Percentiles rank a stretch among this genome's conserved stretches.
Conservation (phyloP, 2,888 invertebrate genomes). For the Drosophila borealis region DNA sequence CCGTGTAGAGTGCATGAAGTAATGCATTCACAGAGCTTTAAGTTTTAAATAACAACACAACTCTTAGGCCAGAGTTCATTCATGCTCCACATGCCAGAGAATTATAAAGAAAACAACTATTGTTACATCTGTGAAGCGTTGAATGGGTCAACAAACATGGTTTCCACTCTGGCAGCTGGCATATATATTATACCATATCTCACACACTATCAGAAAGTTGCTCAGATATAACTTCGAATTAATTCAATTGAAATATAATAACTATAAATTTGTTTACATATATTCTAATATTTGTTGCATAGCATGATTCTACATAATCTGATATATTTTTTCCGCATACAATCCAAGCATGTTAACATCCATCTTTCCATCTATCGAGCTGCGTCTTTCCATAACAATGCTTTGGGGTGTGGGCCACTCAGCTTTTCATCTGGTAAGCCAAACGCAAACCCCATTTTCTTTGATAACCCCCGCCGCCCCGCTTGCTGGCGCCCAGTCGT, state of each 20-base stretch:
- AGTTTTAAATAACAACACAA: conserved; percentile 59
- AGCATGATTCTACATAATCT: conserved; percentile 36
- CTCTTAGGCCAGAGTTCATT: conserved; percentile 25
- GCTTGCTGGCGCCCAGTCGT: conserved; percentile 20
- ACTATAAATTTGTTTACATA: too few species aligned
- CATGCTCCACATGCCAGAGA: conserved; percentile 3
- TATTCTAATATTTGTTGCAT: neutral
- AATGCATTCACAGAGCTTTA: conserved; percentile 52
- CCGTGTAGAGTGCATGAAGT: conserved; percentile 16
- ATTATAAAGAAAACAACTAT: neutral
- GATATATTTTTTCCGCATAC: conserved; percentile 41
- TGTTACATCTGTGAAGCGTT: neutral
- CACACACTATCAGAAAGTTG: too few species aligned
- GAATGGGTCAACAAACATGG: too few species aligned
- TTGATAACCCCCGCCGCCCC: neutral
- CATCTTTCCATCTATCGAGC: conserved; percentile 34
- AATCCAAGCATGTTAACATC: conserved; percentile 37
- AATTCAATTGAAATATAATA: too few species aligned
- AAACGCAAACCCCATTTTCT: conserved; percentile 16
- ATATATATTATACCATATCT: too few species aligned
- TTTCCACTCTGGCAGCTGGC: too few species aligned
- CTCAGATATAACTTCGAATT: too few species aligned
- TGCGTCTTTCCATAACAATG: conserved; percentile 20
- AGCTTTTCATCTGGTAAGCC: neutral
- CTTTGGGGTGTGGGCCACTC: neutral